phyloP scores from a whole-genome alignment of 2,113 vertebrate species.

The Rhinolophus ferrumequinum region DNA sequence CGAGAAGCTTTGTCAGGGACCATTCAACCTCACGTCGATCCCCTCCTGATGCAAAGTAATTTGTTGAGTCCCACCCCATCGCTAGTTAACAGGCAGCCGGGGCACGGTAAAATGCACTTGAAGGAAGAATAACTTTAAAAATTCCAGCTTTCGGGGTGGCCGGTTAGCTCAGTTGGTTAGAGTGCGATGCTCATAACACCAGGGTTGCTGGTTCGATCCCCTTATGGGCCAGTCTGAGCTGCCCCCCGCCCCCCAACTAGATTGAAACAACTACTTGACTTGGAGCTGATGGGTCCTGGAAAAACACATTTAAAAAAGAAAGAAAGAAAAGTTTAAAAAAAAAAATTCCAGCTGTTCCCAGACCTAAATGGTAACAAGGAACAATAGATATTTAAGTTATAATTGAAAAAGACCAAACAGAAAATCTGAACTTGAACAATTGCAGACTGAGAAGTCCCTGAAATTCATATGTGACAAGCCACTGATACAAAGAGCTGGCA shows the following conservation, averaged over 20 bases:
- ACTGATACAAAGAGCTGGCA: neutral
- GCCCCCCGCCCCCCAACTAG: too few relatives aligned
- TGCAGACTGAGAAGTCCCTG: neutral
- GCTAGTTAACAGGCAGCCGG: neutral
- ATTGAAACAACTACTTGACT: too few relatives aligned
- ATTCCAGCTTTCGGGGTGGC: neutral
- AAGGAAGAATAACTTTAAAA: neutral
- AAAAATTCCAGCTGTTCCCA: neutral
- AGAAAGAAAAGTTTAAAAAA: too few relatives aligned
- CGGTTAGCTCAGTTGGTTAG: too few relatives aligned
- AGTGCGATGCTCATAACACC: too few relatives aligned
- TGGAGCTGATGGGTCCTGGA: too few relatives aligned
- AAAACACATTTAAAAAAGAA: too few relatives aligned
- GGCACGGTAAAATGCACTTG: neutral
- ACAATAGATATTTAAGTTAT: neutral
- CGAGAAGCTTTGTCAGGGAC: neutral
- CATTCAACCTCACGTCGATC: neutral
- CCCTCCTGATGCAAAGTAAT: neutral
- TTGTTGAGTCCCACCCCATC: neutral
- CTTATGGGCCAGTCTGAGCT: too few relatives aligned
- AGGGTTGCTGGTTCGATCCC: too few relatives aligned
- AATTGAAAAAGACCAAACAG: neutral
- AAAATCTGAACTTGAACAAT: constrained; percentile 11
- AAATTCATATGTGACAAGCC: neutral
- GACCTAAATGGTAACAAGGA: neutral